Evolutionary conservation across 1,140 invertebrate genomes (phyloP).

Genomic region (Palaemon carinicauda): DNA sequence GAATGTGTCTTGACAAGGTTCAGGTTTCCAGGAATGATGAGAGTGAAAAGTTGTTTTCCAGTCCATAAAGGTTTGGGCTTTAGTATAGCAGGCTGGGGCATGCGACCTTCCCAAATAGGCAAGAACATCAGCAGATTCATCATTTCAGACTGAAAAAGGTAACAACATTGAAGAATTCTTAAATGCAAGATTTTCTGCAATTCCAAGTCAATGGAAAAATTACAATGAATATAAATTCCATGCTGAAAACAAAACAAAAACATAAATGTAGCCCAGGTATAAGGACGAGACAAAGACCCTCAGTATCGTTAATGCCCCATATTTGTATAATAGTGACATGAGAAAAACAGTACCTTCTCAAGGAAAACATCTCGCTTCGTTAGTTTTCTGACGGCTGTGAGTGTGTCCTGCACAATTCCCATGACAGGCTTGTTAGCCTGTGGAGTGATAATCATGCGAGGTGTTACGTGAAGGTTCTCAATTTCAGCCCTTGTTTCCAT

Average conservation of each 20-base stretch:
- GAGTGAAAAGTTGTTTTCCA: conserved; percentile 96
- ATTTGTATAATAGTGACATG: not conserved
- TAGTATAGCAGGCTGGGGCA: conserved; percentile 97
- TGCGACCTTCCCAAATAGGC: conserved; percentile 98
- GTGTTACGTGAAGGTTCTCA: conserved; percentile 96
- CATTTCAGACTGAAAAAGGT: conserved; percentile 76
- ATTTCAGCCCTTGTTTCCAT: conserved; percentile 99
- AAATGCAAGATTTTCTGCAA: too few relatives aligned
- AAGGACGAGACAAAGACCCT: too few relatives aligned
- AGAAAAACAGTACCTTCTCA: conserved; percentile 73
- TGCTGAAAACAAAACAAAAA: too few relatives aligned
- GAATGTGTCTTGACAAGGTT: conserved; percentile 98
- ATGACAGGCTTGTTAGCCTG: conserved; percentile 96
- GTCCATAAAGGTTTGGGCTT: conserved; percentile 99
- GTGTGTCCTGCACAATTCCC: conserved; percentile 99
- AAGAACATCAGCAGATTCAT: conserved; percentile 99
- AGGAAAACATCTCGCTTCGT: conserved; percentile 99
- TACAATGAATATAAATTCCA: too few relatives aligned
- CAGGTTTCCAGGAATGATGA: conserved; percentile 98
- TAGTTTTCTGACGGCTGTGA: conserved; percentile 99
- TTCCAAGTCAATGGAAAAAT: too few relatives aligned
- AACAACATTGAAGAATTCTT: not conserved
- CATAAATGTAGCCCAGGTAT: too few relatives aligned
- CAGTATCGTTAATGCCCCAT: too few relatives aligned
- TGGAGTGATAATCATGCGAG: conserved; percentile 94